Base-by-base conservation (phyloP, 1,140 invertebrate species). In the Dreissena rostriformis region DNA sequence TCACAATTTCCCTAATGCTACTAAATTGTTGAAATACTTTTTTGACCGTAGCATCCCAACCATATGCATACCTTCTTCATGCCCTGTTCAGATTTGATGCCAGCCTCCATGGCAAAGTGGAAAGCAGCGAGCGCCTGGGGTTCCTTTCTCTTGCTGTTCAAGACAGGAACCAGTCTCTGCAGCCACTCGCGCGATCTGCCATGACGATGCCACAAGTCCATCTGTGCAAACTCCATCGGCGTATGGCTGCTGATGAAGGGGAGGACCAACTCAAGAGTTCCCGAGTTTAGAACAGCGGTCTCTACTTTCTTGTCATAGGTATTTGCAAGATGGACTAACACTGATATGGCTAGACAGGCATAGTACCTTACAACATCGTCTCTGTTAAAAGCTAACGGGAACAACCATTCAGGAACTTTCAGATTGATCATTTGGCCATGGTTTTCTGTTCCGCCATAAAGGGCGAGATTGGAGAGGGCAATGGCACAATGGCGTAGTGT, bases 31-130 rank as follows among this genome's bases (percentile, higher is more conserved):
- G 39, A 39, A 39, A 39, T 2, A 39, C 2, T 39, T 5, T n/a
- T 39, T 39, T 39, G 39, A 39, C 39, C 8, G 39, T 39, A 8
- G 39, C 39, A 39, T 11, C 12, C 11, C 29, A 17, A 22, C 17
- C 71, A 80, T n/a, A n/a, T n/a, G n/a, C n/a, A n/a, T 88, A 95
- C 94, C 83, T 97, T 96, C 0, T 98, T 97, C 83, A 98, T 98
- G 17, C 97, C 97, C 93, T 99, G 98, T 86, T 98, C 96, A 88
- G 98, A 97, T 91, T 99, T 99, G 61, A 99, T 99, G 15, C 97
- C 98, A 8, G 99, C 98, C 93, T 99, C 99, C 98, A 99, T 99
- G 90, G 98, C 99, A 92, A 99, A 99, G 92, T 99, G 99, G 93
- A 99, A 99, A 53, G 98, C 98, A 0, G 99, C 98, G 76, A 99